Evolutionary conservation across 2,797 vertebrate genomes (phyloP).

Genomic region (Sus cebifrons): DNA sequence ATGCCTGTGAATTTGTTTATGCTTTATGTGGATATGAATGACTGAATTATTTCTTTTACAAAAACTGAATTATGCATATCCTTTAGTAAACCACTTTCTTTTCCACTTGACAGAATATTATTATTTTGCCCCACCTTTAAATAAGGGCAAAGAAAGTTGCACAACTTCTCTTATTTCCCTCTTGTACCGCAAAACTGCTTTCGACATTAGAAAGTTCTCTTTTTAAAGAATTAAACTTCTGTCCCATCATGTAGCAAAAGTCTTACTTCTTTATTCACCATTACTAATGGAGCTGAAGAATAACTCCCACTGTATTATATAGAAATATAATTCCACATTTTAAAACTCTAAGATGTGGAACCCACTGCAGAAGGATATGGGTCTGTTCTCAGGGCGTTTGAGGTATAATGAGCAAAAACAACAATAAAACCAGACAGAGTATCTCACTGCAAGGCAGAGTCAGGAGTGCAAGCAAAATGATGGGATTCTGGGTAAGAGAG

Average conservation of each 20-base stretch:
- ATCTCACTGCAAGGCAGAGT: neutral
- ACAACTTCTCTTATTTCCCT: neutral
- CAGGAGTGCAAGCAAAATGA: neutral
- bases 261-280: neutral
- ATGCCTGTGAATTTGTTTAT: neutral
- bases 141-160: neutral
- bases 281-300: neutral
- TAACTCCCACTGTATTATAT: neutral
- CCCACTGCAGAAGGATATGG: neutral
- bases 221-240: neutral
- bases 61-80: neutral
- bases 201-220: neutral
- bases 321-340: neutral
- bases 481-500: neutral
- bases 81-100: neutral
- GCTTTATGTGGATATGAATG: neutral
- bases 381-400: neutral
- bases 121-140: slow-evolving; percentile 10
- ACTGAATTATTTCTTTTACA: neutral
- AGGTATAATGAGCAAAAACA: neutral
- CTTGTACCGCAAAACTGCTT: neutral
- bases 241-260: neutral
- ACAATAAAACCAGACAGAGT: neutral
- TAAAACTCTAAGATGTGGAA: neutral
- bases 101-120: neutral